Evolutionary conservation across 2,797 vertebrate species (phyloP).

Genomic region (Pangasius krempfi): DNA sequence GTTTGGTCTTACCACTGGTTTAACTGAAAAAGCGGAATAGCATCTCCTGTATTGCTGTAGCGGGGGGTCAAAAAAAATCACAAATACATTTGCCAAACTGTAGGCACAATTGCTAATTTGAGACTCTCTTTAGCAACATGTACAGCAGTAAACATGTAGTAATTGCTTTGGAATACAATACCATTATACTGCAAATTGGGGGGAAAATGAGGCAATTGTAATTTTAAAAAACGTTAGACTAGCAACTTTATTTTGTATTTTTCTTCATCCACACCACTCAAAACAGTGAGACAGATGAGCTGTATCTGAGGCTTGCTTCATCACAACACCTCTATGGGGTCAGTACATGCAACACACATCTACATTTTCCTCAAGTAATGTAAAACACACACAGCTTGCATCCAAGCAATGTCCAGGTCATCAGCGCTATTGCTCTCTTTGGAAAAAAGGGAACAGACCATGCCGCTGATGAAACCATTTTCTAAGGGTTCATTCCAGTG

Average conservation of each 20-base stretch:
- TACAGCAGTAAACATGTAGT: background rate
- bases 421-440: slow-evolving; percentile 33
- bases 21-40: background rate
- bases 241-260: background rate
- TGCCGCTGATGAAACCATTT: slow-evolving; percentile 29
- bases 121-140: background rate
- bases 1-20: background rate
- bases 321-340: background rate
- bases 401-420: slow-evolving; percentile 24
- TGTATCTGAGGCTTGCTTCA: background rate
- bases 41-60: background rate
- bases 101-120: background rate
- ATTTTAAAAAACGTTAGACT: too few species aligned
- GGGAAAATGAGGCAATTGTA: background rate
- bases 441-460: slow-evolving; percentile 31
- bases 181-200: background rate
- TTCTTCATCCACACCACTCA: background rate
- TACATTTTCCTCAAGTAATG: background rate
- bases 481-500: slow-evolving; percentile 45
- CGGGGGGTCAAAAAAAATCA: background rate
- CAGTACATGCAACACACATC: slow-evolving; percentile 50
- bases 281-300: background rate
- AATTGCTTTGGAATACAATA: background rate
- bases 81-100: background rate
- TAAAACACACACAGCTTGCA: slow-evolving; percentile 34